Conservation (phyloP, 2,113 vertebrate species). For the Actinemys pallida region DNA sequence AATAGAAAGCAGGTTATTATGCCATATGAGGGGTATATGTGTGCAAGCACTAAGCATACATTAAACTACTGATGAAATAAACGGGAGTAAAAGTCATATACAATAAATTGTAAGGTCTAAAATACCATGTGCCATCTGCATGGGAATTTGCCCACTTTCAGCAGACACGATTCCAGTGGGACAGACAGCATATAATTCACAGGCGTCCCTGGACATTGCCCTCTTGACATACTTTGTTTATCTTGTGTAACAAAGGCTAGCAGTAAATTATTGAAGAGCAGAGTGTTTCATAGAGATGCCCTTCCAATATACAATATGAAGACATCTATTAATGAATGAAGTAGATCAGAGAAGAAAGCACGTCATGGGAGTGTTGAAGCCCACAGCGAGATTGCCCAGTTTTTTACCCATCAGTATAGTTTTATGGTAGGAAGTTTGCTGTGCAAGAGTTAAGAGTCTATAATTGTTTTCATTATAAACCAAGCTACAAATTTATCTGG, state of each 20-base stretch:
- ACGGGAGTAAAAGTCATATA: neutral
- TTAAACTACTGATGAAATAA: neutral
- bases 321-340: neutral
- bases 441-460: neutral
- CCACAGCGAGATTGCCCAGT: neutral
- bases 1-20: neutral
- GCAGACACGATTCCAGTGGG: neutral
- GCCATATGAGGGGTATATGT: neutral
- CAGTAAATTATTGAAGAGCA: neutral
- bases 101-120: neutral
- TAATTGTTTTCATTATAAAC: neutral
- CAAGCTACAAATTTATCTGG: neutral
- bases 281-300: neutral
- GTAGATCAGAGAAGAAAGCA: neutral
- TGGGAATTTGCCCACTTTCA: neutral
- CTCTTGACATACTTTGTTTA: neutral
- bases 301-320: neutral
- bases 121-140: neutral
- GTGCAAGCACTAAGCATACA: neutral
- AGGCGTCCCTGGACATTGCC: neutral
- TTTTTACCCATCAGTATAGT: neutral
- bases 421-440: neutral
- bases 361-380: neutral
- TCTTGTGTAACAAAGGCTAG: neutral
- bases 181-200: neutral